Evolutionary conservation across 2,113 vertebrate genomes (phyloP).

Genomic region (Cephalopterus ornatus): DNA sequence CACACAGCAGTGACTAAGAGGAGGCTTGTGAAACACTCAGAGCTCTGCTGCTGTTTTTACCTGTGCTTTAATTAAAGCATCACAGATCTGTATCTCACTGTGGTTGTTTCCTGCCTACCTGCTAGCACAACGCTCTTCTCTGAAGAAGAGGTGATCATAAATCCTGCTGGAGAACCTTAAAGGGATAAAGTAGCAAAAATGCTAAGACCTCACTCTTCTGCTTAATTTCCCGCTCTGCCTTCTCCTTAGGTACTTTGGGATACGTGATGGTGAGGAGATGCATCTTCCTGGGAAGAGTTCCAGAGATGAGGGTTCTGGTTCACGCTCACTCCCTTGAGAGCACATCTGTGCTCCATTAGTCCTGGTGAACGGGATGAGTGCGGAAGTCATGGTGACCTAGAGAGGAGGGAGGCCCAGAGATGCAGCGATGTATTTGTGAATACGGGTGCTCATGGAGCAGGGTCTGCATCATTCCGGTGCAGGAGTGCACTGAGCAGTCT

Average conservation of each 20-base stretch:
- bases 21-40: not conserved
- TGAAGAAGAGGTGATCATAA: not conserved
- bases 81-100: not conserved
- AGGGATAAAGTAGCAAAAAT: not conserved
- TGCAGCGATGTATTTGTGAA: not conserved
- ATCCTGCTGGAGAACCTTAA: not conserved
- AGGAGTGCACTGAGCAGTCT: not conserved
- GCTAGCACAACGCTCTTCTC: not conserved
- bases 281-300: not conserved
- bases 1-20: not conserved
- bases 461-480: not conserved
- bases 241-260: constrained; percentile 2
- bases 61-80: constrained; percentile 1
- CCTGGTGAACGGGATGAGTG: not conserved
- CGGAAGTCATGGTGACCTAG: constrained; percentile 28
- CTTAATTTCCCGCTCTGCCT: not conserved
- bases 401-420: not conserved
- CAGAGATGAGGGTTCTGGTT: constrained; percentile 16
- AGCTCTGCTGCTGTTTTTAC: not conserved
- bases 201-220: not conserved
- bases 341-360: constrained; percentile 51
- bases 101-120: not conserved
- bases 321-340: not conserved
- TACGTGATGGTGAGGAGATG: constrained; percentile 39
- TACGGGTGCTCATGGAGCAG: not conserved